Base-by-base conservation (phyloP, 2,113 vertebrate genomes). In the Nannospalax galili region DNA sequence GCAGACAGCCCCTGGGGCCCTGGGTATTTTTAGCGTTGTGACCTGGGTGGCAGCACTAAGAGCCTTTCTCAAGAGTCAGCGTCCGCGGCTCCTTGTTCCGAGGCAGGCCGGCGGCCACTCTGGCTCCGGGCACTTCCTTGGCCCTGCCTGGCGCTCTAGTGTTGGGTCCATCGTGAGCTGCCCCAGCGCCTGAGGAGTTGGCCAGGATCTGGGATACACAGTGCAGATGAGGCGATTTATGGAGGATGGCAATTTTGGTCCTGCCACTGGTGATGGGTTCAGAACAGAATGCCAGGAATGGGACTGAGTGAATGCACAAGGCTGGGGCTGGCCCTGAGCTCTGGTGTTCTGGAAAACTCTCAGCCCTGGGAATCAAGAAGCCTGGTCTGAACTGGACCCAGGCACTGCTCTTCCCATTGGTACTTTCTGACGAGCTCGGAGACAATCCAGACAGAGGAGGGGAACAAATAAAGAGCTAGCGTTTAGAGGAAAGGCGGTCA, bases 11-110 rank as follows among this genome's bases (percentile, higher is more conserved):
- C 70, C 93, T 45, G 89, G 90, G 81, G 96, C 95, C 93, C 78
- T 42, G 94, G 65, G 91, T 97, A 97, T 98, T 98, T 98, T 98
- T 98, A 98, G 97, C 95, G 62, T 28, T 3, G 96, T 98, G 97
- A 98, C 97, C 97, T 96, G 96, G 96, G 96, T 87, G 69, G 97
- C 96, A 95, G 97, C 96, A 80, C 93, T n/a, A 10, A 91, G 81
- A 96, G 88, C 95, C 74, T 96, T 97, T 97, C 97, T 92, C 48
- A 52, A 91, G 96, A 95, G 90, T 92, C 91, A 9, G 94, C 91
- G 96, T 94, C 96, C 96, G 92, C n/a, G 84, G 70, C 91, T 91
- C 81, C 65, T 62, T 86, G 79, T 91, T 80, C 80, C 78, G 0
- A 24, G 8, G 62, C 92, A 70, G 70, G 52, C 67, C 30, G 22